Evolutionary conservation across 2,113 vertebrate genomes (phyloP).

Genomic region (Trematomus loennbergii): DNA sequence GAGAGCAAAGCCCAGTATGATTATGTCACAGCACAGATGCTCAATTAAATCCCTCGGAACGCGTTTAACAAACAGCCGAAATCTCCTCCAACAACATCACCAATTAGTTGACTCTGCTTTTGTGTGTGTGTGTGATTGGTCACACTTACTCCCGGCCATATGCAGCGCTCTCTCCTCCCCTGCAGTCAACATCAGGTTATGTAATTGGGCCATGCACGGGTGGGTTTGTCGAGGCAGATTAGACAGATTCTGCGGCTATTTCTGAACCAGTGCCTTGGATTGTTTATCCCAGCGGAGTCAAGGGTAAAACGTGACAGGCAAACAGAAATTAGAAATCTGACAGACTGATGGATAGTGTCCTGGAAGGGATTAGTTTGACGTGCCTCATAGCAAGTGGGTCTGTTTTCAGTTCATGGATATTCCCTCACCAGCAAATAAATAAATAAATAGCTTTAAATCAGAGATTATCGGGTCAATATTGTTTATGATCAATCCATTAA

Average conservation of each 20-base stretch:
- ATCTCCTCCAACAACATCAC: neutral
- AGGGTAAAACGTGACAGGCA: conserved; percentile 1
- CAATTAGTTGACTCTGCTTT: neutral
- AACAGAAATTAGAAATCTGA: neutral
- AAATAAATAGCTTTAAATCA: too few relatives aligned
- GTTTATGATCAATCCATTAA: too few relatives aligned
- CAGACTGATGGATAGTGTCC: neutral
- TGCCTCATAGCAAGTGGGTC: too few relatives aligned
- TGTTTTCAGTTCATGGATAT: too few relatives aligned
- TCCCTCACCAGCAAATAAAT: too few relatives aligned
- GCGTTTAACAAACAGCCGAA: neutral
- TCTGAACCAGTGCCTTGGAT: conserved; percentile 24
- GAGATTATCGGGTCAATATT: too few relatives aligned
- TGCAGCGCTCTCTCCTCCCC: neutral
- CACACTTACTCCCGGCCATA: neutral
- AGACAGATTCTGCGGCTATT: conserved; percentile 23
- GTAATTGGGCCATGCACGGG: conserved; percentile 20
- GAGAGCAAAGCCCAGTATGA: neutral
- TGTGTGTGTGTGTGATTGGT: neutral
- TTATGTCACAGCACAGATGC: conserved; percentile 34
- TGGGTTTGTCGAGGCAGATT: conserved; percentile 44
- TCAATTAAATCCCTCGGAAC: conserved; percentile 4
- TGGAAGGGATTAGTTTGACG: neutral
- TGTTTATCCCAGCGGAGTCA: conserved; percentile 26
- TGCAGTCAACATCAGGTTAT: conserved; percentile 32